Percentiles rank a stretch among this genome's conserved stretches.
phyloP scores from a whole-genome alignment of 2,888 invertebrate species.

The Thalpophila matura region DNA sequence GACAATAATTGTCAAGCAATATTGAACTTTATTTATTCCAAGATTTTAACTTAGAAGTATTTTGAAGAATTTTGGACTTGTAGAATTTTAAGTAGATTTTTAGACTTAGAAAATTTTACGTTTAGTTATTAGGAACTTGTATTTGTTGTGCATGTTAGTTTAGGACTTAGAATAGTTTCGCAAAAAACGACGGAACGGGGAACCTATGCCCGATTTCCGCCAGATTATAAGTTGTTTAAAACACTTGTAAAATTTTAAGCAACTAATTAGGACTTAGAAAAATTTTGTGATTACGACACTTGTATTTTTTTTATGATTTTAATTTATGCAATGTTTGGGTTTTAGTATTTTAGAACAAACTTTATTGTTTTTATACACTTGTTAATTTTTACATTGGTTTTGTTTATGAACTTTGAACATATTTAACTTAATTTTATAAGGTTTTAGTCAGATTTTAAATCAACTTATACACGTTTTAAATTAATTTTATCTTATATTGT shows the following conservation, averaged over 20 bases:
- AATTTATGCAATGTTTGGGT: no score
- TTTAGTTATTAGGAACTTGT: no score
- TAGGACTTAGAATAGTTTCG: slow-evolving; percentile 10
- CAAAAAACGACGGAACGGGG: slow-evolving; percentile 22
- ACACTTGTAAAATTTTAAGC: slow-evolving; percentile 11
- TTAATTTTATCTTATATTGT: background rate
- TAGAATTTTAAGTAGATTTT: no score
- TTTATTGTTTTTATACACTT: no score
- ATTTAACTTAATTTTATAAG: no score
- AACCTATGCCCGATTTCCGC: slow-evolving; percentile 15
- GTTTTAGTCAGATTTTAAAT: no score
- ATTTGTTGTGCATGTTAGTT: slow-evolving; percentile 18
- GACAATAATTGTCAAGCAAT: background rate
- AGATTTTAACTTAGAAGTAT: background rate
- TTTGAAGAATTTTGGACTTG: background rate
- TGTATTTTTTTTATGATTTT: background rate
- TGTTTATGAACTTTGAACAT: no score
- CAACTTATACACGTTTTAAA: no score
- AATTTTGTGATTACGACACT: background rate
- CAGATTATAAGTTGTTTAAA: background rate
- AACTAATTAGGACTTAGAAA: slow-evolving; percentile 5
- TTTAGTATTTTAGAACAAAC: background rate
- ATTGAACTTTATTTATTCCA: background rate
- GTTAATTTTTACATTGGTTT: no score
- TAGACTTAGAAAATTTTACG: no score